Evolutionary conservation across 2,797 vertebrate species (phyloP), one percentile per base, ranked within the genome.

Genomic region (Apodemus agrarius): DNA sequence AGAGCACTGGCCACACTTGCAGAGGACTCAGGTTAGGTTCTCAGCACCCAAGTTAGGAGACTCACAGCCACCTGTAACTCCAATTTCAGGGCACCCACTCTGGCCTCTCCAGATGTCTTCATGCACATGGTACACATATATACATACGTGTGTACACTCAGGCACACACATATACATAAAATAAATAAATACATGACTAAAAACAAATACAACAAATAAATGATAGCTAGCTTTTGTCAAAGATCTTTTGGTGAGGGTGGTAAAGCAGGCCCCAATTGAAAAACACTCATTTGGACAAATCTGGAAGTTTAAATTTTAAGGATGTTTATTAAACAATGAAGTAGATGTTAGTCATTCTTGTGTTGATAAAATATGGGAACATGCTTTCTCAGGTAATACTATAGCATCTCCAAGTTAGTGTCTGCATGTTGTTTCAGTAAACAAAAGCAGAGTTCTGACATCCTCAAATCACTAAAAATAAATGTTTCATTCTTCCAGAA

Each of bases 221-320:
- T 24, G 34, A 1, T 96, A 37, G 72, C 24, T 67, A 37, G 43
- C 57, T n/a, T 10, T 80, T 65, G 34, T 9, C 82, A 86, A 34
- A 76, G 31, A 52, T 54, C 54, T 59, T 12, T 34, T n/a, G n/a
- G 17, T 76, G 13, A 17, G 57, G 11, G 4, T 54, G n/a, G 24
- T 37, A 31, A 93, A 95, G 57, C 16, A 80, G 9, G 13, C 43
- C 37, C 65, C 43, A 85, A 0, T 3, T 87, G 72, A 95, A 54
- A 93, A 63, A 79, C 26, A 34, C 29, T 63, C 67, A 78, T 49
- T 93, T 86, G 49, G 65, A 52, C 6, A 85, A 63, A 2, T 78
- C 54, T 90, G 4, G 21, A 26, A 84, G 10, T 85, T 90, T 89
- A 85, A 52, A 92, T 52, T 69, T 81, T 65, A 92, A 96, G 75